These are phyloP conservation scores for Athrips mouffetella DNA, from an alignment of 2,888 invertebrate species.

Conservation along the genomic window DNA sequence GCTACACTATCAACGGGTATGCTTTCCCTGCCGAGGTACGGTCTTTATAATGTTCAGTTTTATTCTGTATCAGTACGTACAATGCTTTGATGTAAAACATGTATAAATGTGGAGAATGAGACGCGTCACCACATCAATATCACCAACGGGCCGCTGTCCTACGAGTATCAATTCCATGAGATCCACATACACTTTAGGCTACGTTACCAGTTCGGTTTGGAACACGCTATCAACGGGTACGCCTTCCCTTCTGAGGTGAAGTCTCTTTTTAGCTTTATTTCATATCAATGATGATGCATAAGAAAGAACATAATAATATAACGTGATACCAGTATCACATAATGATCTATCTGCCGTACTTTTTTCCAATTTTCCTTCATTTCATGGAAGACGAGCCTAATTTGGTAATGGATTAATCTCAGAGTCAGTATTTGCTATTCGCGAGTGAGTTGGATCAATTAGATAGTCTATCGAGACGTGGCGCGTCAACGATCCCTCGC, in stretches of 20 bases:
- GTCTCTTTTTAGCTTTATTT: too few relatives aligned
- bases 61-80: too few relatives aligned
- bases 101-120: constrained; percentile 90
- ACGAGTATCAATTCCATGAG: constrained; percentile 96
- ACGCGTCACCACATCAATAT: constrained; percentile 93
- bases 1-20: constrained; percentile 97
- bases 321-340: too few relatives aligned
- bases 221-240: too few relatives aligned
- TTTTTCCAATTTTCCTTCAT: not conserved
- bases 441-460: constrained; percentile 43
- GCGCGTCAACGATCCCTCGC: not conserved
- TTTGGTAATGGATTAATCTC: not conserved
- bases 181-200: constrained; percentile 97
- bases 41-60: too few relatives aligned
- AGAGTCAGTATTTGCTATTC: constrained; percentile 31
- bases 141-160: constrained; percentile 96
- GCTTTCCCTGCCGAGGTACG: constrained; percentile 98
- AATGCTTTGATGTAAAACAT: too few relatives aligned
- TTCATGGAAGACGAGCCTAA: not conserved
- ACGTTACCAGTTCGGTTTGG: too few relatives aligned
- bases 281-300: too few relatives aligned
- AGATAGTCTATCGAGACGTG: constrained; percentile 28
- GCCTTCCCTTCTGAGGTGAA: too few relatives aligned
- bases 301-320: too few relatives aligned
- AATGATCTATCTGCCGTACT: too few relatives aligned